phyloP scores from a whole-genome alignment of 2,797 vertebrate genomes.

The Tokudaia muenninki region DNA sequence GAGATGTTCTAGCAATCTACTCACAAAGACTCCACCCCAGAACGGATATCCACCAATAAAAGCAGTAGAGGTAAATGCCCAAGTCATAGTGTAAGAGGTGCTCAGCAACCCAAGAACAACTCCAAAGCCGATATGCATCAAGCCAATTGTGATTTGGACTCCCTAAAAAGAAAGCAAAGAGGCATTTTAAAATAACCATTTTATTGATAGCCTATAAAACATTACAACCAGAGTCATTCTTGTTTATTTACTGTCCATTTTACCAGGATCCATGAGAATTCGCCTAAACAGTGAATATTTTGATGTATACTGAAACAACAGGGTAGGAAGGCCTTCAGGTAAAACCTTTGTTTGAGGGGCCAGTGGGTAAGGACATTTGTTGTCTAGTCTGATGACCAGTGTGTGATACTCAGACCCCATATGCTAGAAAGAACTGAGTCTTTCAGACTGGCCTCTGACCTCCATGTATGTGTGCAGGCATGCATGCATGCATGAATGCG shows the following conservation, averaged over 20 bases:
- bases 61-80: slow-evolving; percentile 66
- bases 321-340: no score
- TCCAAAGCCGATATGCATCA: slow-evolving; percentile 83
- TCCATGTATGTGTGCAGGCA: background rate
- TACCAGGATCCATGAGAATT: background rate
- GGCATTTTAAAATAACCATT: background rate
- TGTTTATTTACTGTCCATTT: background rate
- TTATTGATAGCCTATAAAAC: background rate
- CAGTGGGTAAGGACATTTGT: background rate
- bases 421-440: background rate
- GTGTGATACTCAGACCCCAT: background rate
- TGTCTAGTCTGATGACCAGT: background rate
- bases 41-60: slow-evolving; percentile 83
- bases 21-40: slow-evolving; percentile 84
- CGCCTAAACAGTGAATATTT: background rate
- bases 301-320: background rate
- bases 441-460: background rate
- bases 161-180: slow-evolving; percentile 74
- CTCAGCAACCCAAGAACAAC: slow-evolving; percentile 44
- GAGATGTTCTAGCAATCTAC: slow-evolving; percentile 37
- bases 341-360: background rate
- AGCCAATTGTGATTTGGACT: slow-evolving; percentile 84
- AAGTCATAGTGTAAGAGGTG: accelerated
- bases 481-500: no score
- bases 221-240: background rate